Base-by-base conservation (phyloP, 2,888 invertebrate species). In the Liopterus haemorrhoidalis region DNA sequence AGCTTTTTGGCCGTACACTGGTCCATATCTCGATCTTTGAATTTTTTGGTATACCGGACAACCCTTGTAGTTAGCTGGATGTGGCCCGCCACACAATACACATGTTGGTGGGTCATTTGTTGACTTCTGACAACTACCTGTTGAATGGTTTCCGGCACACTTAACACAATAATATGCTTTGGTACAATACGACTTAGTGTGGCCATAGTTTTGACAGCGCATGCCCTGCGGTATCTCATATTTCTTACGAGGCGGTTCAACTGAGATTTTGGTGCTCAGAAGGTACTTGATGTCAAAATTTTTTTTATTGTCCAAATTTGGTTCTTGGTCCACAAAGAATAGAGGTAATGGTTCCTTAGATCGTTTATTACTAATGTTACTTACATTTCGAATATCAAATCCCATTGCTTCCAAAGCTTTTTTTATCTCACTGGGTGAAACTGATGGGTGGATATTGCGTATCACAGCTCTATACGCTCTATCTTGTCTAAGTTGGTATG, bases 21-120 rank as follows among this genome's bases (percentile, higher is more conserved):
- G 6, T 11, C 24, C 37, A 28, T 22, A 36, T 44, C 47, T 49
- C 27, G 47, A 27, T 42, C 42, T 45, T 31, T 46, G 43, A 16
- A 49, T 35, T 30, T 51, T 40, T 49, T 52, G 48, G n/a, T 52
- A 50, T 2, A 49, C 41, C 31, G 16, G 32, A 38, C 49, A 48
- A 14, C 39, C 46, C 39, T 48, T 46, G 30, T 41, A 48, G 20
- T 25, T 46, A 11, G 44, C 48, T n/a, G 48, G 44, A 27, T 48
- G 48, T n/a, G 44, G 28, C 18, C 41, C 41, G 11, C 22, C 28
- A 28, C 45, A 48, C 8, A 37, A 28, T 21, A 44, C 15, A 19
- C 45, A 45, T n/a, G 27, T 39, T 5, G 43, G 35, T 25, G 43
- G 30, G 39, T 39, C 30, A 28, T 38, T 44, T 43, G 27, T 28